phyloP scores from a whole-genome alignment of 2,797 vertebrate genomes.

The Tiaroga cobitis region DNA sequence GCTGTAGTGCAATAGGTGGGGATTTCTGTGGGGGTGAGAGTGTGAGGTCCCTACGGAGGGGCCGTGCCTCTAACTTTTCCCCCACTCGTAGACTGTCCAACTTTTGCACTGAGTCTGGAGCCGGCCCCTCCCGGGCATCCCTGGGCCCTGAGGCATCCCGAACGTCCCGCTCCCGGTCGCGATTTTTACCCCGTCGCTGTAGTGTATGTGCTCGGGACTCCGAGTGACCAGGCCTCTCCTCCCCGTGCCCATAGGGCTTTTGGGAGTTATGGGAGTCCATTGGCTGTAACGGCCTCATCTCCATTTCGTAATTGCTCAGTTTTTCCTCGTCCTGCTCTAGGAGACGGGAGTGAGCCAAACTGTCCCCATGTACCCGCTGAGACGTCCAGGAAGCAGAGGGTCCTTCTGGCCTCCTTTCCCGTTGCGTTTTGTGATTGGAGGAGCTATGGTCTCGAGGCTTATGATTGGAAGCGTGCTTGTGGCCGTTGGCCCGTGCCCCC shows the following conservation, averaged over 20 bases:
- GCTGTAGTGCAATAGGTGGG: constrained; percentile 88
- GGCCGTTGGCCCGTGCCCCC: constrained; percentile 80
- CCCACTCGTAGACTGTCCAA: constrained; percentile 79
- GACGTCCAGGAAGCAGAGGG: constrained; percentile 88
- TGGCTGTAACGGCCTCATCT: constrained; percentile 96
- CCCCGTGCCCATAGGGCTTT: constrained; percentile 84
- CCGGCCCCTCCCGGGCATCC: constrained; percentile 63
- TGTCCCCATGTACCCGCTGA: constrained; percentile 79
- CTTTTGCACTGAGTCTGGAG: constrained; percentile 83
- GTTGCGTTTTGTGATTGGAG: constrained; percentile 88
- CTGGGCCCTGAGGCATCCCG: constrained; percentile 64
- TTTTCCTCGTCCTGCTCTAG: constrained; percentile 94
- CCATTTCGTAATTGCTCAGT: constrained; percentile 96
- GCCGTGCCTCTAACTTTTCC: constrained; percentile 86
- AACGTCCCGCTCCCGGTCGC: constrained; percentile 78
- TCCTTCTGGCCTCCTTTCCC: constrained; percentile 88
- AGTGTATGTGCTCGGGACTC: constrained; percentile 79
- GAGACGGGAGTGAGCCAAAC: constrained; percentile 81
- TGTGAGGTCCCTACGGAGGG: constrained; percentile 91
- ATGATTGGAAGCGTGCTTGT: constrained; percentile 90
- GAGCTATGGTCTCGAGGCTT: constrained; percentile 84
- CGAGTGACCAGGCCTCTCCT: constrained; percentile 83
- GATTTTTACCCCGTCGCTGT: constrained; percentile 88
- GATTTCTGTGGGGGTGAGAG: constrained; percentile 94
- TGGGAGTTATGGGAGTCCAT: constrained; percentile 88